Base-by-base conservation (phyloP, 2,113 vertebrate species). In the Mus pahari region DNA sequence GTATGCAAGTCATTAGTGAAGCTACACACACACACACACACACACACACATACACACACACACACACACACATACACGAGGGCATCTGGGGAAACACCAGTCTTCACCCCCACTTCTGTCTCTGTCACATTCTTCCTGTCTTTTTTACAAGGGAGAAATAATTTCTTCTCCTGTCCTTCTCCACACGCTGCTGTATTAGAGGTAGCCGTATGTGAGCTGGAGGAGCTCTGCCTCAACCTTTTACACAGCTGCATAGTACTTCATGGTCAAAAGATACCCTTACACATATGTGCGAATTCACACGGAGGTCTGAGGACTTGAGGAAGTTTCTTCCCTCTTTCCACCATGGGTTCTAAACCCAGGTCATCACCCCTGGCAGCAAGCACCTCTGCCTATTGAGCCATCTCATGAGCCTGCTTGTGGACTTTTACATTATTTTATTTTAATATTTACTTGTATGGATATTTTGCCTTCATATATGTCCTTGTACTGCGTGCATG, bases 101-200 rank as follows among this genome's bases (percentile, higher is more conserved):
- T 42, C 28, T 36, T 7, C 0, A 19, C 28, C 0, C 26, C 17
- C 11, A 4, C 7, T 3, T 42, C 31, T 0, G 4, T 26, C 45
- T 89, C 78, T 70, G 7, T 22, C 1, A 7, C 20, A 16, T 13
- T 64, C 24, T 50, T 42, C 39, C 11, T 5, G 16, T 22, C 70
- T n/a, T 48, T 70, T 84, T 83, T 45, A 42, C 42, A 87, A 82
- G 62, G 90, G 45, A 36, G 53, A 83, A 82, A 26, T 45, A 0
- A 0, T 55, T 7, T 31, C 53, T 39, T 26, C 5, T 31, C 20
- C 6, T 33, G 36, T 58, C 42, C 20, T 36, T 66, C 64, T 19
- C 55, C n/a, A 42, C 26, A 36, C 60, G 64, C 55, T 5, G 13
- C 6, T 58, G 28, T n/a, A 6, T 55, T 28, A 16, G 14, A 77